Evolutionary conservation across 1,140 invertebrate genomes (phyloP).

Genomic region (Aphelinus certus): DNA sequence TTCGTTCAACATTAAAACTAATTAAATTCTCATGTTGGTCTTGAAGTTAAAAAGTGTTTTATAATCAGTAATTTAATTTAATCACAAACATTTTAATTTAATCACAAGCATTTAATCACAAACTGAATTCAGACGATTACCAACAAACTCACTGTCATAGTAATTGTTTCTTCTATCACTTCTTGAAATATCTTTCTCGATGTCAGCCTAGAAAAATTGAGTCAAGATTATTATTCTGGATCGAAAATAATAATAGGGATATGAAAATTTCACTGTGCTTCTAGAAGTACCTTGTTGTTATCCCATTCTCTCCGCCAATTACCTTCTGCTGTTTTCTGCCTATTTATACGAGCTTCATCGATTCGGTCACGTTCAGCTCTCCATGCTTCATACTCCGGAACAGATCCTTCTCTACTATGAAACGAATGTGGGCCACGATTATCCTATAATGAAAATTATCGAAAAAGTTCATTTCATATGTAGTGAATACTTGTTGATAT

Average conservation of each 20-base stretch:
- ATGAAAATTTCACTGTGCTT: slow-evolving; percentile 7
- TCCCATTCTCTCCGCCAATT: slow-evolving; percentile 67
- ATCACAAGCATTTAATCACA: too few species aligned
- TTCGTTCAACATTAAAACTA: slow-evolving; percentile 8
- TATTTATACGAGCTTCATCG: slow-evolving; percentile 64
- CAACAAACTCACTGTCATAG: slow-evolving; percentile 41
- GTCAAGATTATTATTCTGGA: slow-evolving; percentile 14
- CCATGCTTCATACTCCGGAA: slow-evolving; percentile 64
- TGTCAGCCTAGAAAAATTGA: slow-evolving; percentile 46
- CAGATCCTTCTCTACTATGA: slow-evolving; percentile 48
- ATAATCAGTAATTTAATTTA: too few species aligned
- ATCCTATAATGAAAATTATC: slow-evolving; percentile 38
- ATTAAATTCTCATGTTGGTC: slow-evolving; percentile 10
- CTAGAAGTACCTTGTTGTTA: slow-evolving; percentile 59
- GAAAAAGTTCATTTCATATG: too few species aligned
- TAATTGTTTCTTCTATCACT: slow-evolving; percentile 49
- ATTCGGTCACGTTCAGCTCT: slow-evolving; percentile 64
- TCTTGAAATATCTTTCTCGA: slow-evolving; percentile 51
- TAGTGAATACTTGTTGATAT: too few species aligned
- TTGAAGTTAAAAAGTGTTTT: slow-evolving; percentile 1
- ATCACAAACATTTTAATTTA: too few species aligned
- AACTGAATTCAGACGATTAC: too few species aligned
- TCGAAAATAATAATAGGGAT: slow-evolving; percentile 8
- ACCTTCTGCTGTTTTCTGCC: slow-evolving; percentile 64
- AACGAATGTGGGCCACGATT: slow-evolving; percentile 30